Evolutionary conservation across 2,113 vertebrate genomes (phyloP), one percentile per base, ranked within the genome.

Genomic region (Vidua chalybeata): DNA sequence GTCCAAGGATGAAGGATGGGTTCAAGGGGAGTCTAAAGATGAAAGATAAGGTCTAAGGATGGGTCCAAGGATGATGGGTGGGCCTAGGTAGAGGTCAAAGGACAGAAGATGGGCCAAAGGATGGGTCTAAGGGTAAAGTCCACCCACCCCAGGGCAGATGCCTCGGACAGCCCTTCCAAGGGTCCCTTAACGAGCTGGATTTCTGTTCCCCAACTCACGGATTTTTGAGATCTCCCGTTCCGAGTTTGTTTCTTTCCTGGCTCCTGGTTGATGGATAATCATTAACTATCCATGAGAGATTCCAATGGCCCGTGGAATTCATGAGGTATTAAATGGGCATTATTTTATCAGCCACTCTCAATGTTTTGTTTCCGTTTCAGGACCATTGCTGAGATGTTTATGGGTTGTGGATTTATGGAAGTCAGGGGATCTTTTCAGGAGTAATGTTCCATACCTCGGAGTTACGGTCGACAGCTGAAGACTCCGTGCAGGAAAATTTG

Each of bases 321-420:
- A 94, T 68, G 91, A 86, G 93, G 76, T 52, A 69, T 84, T 76
- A 91, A 97, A 96, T 30, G 89, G 61, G 83, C 76, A 84, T 77
- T 86, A 51, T 33, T 87, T 91, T 80, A 82, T 90, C 94, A 84
- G 33, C 74, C 67, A 45, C 80, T 96, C 93, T 52, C 82, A 58
- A 15, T 66, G 89, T 71, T 96, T 87, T 78, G 76, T 89, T 96
- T 93, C 88, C 11, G 0, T 96, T 93, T 91, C 84, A 68, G 84
- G 95, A 61, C 80, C 72, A 1, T 51, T 95, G 92, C 79, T 13
- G 80, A 67, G 95, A 18, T 82, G 94, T 97, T 97, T 93, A 95
- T 64, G 84, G 94, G 15, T 9, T 39, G 79, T 66, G 91, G 94
- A 90, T 97, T 97, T 93, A 94, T 93, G 82, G 92, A 95, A 96